phyloP scores from a whole-genome alignment of 2,113 vertebrate species.

The Trachemys scripta region DNA sequence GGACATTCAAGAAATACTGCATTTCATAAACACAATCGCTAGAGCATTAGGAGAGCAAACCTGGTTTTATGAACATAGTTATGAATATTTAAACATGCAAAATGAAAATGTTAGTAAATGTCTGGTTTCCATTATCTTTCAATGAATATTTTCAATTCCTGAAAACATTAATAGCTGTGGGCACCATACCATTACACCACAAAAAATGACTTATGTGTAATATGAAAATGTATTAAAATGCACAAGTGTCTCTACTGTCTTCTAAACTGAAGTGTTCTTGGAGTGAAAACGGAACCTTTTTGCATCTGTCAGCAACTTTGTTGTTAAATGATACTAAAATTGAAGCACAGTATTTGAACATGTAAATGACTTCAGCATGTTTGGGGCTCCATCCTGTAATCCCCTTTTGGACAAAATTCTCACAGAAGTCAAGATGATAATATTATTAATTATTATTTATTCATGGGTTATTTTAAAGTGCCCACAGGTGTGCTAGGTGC shows the following conservation, averaged over 20 bases:
- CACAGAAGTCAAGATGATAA: constrained; percentile 39
- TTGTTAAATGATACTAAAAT: constrained; percentile 57
- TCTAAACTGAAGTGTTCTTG: constrained; percentile 37
- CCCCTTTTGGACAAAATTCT: neutral
- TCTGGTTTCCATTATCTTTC: constrained; percentile 80
- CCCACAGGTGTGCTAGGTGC: constrained; percentile 9
- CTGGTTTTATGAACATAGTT: constrained; percentile 78
- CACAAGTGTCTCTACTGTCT: constrained; percentile 60
- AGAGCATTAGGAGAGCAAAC: constrained; percentile 76
- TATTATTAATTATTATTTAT: constrained; percentile 59
- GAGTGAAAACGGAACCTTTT: constrained; percentile 59
- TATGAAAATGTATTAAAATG: constrained; percentile 64
- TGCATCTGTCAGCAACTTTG: constrained; percentile 65
- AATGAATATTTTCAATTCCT: constrained; percentile 72
- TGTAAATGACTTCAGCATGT: constrained; percentile 23
- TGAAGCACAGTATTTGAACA: constrained; percentile 49
- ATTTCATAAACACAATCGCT: constrained; percentile 80
- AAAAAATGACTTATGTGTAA: constrained; percentile 38
- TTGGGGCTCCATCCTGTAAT: constrained; percentile 39
- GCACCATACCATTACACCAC: constrained; percentile 40
- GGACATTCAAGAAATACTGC: constrained; percentile 76
- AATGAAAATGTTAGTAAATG: constrained; percentile 84
- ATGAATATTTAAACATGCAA: constrained; percentile 85
- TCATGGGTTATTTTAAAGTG: constrained; percentile 59
- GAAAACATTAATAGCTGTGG: constrained; percentile 69